Conservation (phyloP, 2,113 vertebrate genomes). For the Hypanus sabinus region DNA sequence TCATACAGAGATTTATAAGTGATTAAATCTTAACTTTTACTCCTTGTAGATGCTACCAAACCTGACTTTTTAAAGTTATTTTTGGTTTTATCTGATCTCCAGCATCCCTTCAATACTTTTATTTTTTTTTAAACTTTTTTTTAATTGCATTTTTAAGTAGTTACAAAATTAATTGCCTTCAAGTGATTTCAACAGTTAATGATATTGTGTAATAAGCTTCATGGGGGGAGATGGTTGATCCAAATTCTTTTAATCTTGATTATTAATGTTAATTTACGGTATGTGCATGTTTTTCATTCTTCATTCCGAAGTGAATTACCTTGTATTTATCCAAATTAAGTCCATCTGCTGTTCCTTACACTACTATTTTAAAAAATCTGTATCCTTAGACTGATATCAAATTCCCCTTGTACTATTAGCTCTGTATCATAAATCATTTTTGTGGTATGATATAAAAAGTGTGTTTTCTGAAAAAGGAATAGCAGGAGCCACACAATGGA, state of each 20-base stretch:
- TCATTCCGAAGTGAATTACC: neutral
- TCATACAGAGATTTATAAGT: neutral
- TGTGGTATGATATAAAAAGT: neutral
- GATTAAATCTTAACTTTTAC: no score
- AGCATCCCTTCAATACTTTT: no score
- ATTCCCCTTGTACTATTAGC: no score
- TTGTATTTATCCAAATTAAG: neutral
- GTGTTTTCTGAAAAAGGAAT: neutral
- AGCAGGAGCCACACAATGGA: neutral
- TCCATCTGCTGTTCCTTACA: neutral
- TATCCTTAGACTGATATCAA: neutral
- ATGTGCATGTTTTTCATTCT: neutral
- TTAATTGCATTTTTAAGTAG: no score
- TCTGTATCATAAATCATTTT: neutral
- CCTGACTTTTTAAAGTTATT: no score
- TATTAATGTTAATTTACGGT: neutral
- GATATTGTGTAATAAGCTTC: neutral
- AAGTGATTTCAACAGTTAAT: neutral
- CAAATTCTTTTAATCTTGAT: neutral
- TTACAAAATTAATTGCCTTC: constrained; percentile 9
- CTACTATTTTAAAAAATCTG: neutral
- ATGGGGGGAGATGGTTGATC: neutral
- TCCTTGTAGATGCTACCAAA: no score
- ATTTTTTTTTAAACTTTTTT: no score
- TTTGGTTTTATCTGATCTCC: no score